A percentile compares a stretch with the other conserved stretches of the same genome.
Evolutionary conservation across 2,888 invertebrate genomes (phyloP).

Genomic region (Monochamus alternatus): DNA sequence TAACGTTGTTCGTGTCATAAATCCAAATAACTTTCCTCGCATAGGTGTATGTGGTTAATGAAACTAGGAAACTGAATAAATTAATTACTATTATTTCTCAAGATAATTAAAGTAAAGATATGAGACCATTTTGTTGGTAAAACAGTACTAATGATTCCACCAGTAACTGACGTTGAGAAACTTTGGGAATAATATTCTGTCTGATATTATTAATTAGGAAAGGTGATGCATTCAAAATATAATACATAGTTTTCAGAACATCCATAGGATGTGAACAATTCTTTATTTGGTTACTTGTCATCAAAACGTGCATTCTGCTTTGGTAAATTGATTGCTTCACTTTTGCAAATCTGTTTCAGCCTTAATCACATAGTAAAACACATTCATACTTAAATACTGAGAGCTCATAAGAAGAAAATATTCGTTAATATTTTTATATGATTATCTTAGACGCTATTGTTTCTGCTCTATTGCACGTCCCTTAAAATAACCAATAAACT

Average conservation of each 20-base stretch:
- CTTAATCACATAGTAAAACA: too few relatives aligned
- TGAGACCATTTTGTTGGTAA: slow-evolving; percentile 34
- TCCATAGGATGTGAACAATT: slow-evolving; percentile 6
- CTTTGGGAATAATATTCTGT: slow-evolving; percentile 31
- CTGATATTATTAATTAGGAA: slow-evolving; percentile 32
- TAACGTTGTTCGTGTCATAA: slow-evolving; percentile 17
- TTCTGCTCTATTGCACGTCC: too few relatives aligned
- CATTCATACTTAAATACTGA: too few relatives aligned
- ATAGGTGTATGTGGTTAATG: slow-evolving; percentile 11
- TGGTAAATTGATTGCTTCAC: too few relatives aligned
- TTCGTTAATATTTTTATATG: too few relatives aligned
- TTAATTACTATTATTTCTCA: slow-evolving; percentile 40
- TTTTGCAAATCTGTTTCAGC: too few relatives aligned
- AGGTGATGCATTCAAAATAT: slow-evolving; percentile 4
- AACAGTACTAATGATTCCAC: slow-evolving; percentile 39
- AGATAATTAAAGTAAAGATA: slow-evolving; percentile 37
- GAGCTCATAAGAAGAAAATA: too few relatives aligned
- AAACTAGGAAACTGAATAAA: slow-evolving; percentile 24
- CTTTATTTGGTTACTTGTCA: too few relatives aligned
- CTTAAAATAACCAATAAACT: too few relatives aligned
- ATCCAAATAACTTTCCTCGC: slow-evolving; percentile 17
- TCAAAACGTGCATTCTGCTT: too few relatives aligned
- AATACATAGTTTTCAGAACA: slow-evolving; percentile 12
- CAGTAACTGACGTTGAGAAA: slow-evolving; percentile 36
- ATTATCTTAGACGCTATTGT: too few relatives aligned